These are phyloP conservation scores for Pseudobourletiella spinata DNA, from an alignment of 1,140 invertebrate genomes.

Conservation along the genomic window DNA sequence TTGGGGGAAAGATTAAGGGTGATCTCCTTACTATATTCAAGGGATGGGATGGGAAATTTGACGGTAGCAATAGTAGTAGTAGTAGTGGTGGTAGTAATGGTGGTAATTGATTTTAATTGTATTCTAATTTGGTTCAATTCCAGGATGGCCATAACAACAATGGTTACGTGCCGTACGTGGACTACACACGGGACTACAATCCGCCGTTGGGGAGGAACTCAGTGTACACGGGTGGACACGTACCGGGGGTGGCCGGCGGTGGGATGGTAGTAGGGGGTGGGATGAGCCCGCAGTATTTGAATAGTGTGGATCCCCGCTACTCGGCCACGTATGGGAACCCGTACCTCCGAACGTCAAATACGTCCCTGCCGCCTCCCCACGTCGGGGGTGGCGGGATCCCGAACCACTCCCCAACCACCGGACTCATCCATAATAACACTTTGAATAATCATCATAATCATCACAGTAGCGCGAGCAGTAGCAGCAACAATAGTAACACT, in stretches of 20 bases:
- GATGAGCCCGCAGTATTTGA: conserved; percentile 46
- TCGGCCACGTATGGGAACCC: conserved; percentile 82
- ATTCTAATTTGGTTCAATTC: conserved; percentile 1
- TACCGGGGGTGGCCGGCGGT: neutral
- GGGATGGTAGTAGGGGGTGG: conserved; percentile 38
- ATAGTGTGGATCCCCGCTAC: conserved; percentile 69
- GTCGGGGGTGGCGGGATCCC: conserved; percentile 4
- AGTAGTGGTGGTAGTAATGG: too few relatives aligned
- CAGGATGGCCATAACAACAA: conserved; percentile 75
- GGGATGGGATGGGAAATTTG: too few relatives aligned
- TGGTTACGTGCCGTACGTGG: conserved; percentile 79
- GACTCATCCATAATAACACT: conserved; percentile 1
- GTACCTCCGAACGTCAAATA: conserved; percentile 56
- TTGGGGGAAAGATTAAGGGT: too few relatives aligned
- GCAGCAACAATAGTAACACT: conserved; percentile 16
- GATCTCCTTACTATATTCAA: too few relatives aligned
- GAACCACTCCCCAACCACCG: conserved; percentile 2
- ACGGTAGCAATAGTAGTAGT: too few relatives aligned
- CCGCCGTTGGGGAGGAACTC: conserved; percentile 45
- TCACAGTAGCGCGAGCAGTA: conserved; percentile 18
- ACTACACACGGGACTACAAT: conserved; percentile 74
- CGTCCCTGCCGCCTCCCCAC: conserved; percentile 44
- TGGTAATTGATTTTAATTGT: neutral
- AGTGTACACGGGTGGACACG: conserved; percentile 32
- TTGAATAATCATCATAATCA: conserved; percentile 15